Conservation (phyloP, 1,140 invertebrate species). For the Littorina saxatilis region DNA sequence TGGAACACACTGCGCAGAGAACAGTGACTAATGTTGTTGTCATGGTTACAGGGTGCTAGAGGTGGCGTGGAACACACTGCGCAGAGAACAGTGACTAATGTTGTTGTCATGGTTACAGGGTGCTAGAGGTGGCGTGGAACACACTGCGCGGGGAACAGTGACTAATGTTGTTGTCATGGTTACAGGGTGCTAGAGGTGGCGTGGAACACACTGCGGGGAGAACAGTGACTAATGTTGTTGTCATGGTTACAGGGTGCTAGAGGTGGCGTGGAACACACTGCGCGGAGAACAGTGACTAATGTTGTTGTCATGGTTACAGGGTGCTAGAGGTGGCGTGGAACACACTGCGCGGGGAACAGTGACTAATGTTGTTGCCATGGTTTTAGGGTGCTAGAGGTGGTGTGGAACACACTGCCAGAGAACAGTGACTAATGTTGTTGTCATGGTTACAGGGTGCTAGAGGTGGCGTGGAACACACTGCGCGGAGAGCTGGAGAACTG, state of each 20-base stretch:
- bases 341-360: neutral
- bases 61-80: conserved; percentile 11
- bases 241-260: neutral
- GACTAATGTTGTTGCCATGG: neutral
- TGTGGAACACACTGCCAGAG: too few relatives aligned
- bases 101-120: neutral
- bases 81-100: neutral
- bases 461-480: conserved; percentile 12
- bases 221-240: neutral
- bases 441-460: conserved; percentile 4
- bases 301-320: neutral
- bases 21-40: neutral
- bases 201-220: too few relatives aligned
- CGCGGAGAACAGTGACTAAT: neutral
- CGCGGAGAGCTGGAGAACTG: conserved; percentile 5
- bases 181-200: neutral
- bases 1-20: conserved; percentile 26
- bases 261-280: too few relatives aligned
- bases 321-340: neutral
- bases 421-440: neutral
- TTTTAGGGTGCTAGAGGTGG: neutral
- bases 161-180: neutral
- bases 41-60: conserved; percentile 3
- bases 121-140: conserved; percentile 12
- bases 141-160: conserved; percentile 1